Percentiles rank a stretch among this genome's conserved stretches.
Conservation (phyloP, 2,888 invertebrate genomes). For the Apamea crenata region DNA sequence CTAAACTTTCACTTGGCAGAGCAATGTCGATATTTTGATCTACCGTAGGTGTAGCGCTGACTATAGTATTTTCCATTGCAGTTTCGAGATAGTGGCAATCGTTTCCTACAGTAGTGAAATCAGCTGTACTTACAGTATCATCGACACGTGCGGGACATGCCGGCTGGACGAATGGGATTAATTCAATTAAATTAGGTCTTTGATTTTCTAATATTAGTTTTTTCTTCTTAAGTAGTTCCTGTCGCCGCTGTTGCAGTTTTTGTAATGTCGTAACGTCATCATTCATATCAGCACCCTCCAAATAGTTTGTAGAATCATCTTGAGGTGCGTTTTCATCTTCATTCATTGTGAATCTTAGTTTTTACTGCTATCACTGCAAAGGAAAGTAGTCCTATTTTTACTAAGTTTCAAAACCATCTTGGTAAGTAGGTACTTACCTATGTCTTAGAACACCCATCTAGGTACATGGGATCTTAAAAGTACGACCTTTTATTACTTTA, state of each 20-base stretch:
- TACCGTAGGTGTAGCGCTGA: not conserved
- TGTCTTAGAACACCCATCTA: too few species aligned
- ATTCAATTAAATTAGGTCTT: not conserved
- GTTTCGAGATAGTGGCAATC: not conserved
- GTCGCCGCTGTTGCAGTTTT: not conserved
- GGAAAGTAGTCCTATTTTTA: not conserved
- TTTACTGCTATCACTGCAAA: not conserved
- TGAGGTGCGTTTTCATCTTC: not conserved
- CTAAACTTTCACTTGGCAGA: not conserved
- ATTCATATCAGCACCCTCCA: not conserved
- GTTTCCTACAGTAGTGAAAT: not conserved
- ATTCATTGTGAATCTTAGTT: not conserved
- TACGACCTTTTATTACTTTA: too few species aligned
- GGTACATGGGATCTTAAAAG: too few species aligned
- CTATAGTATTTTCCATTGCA: not conserved
- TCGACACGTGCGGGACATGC: not conserved
- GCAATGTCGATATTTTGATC: not conserved
- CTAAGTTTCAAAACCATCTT: not conserved
- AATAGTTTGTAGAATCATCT: not conserved
- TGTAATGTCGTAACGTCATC: not conserved
- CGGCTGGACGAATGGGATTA: not conserved
- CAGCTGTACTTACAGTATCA: constrained; percentile 1
- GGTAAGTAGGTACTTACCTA: too few species aligned
- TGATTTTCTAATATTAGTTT: not conserved
- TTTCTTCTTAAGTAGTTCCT: constrained; percentile 1